A percentile compares a stretch with the other conserved stretches of the same genome.
These are phyloP conservation scores for Taxidea taxus DNA, from an alignment of 2,113 vertebrate genomes.

Conservation along the genomic window DNA sequence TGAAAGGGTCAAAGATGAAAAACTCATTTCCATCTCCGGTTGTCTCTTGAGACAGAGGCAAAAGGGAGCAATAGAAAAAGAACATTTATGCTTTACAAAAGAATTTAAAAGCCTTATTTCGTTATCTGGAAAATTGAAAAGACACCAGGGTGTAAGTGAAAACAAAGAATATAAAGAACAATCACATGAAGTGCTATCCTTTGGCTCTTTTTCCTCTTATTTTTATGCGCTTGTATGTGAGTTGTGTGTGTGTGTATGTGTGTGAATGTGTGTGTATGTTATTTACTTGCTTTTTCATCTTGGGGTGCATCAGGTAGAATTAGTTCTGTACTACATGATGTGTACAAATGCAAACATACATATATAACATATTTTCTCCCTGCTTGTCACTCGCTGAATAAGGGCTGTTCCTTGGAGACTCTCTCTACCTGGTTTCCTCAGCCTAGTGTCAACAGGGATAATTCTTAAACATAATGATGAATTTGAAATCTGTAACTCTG, in stretches of 20 bases:
- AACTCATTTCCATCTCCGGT: neutral
- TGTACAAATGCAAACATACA: slow-evolving; percentile 62
- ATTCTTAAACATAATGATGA: slow-evolving; percentile 19
- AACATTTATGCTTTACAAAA: slow-evolving; percentile 27
- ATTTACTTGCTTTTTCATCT: slow-evolving; percentile 23
- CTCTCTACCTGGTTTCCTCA: slow-evolving; percentile 32
- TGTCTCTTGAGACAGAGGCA: slow-evolving; percentile 20
- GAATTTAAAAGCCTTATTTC: slow-evolving; percentile 38
- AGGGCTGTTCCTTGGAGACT: slow-evolving; percentile 43
- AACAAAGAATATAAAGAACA: neutral
- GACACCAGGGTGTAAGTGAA: neutral
- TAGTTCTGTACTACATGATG: slow-evolving; percentile 43
- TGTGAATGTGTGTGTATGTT: neutral
- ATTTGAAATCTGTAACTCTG: neutral
- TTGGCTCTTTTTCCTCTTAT: neutral
- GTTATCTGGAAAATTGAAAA: slow-evolving; percentile 48
- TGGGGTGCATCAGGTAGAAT: slow-evolving; percentile 53
- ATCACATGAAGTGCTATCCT: neutral
- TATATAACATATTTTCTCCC: slow-evolving; percentile 56
- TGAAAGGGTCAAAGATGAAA: neutral
- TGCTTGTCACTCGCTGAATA: slow-evolving; percentile 4
- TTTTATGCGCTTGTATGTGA: neutral
- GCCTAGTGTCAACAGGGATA: neutral
- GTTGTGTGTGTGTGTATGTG: neutral
- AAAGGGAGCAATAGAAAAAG: neutral